These are phyloP conservation scores for Dryoscopus gambensis DNA, from an alignment of 2,113 vertebrate genomes.

Conservation along the genomic window DNA sequence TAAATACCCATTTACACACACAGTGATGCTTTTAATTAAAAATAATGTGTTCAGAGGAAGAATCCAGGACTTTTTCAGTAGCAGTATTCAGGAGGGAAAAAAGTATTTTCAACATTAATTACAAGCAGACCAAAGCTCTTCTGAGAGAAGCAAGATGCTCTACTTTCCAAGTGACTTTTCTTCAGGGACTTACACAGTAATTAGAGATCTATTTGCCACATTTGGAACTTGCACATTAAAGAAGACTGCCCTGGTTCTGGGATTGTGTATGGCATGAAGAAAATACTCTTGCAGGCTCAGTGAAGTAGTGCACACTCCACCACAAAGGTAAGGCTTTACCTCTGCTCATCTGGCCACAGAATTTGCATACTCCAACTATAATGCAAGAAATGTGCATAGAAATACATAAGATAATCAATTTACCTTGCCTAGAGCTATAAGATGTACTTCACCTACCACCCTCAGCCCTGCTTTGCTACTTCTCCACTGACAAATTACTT, in stretches of 20 bases:
- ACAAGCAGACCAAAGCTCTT: constrained; percentile 15
- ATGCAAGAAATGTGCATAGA: not conserved
- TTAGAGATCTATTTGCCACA: not conserved
- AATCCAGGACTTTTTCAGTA: not conserved
- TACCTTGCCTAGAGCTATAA: not conserved
- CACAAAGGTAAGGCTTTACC: not conserved
- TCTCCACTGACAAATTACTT: not conserved
- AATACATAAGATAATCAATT: not conserved
- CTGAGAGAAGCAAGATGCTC: not conserved
- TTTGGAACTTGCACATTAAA: not conserved
- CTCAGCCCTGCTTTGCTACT: not conserved
- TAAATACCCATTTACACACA: not conserved
- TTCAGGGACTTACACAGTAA: not conserved
- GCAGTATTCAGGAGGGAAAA: not conserved
- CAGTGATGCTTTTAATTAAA: constrained; percentile 9
- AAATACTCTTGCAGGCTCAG: not conserved
- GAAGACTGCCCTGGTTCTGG: not conserved
- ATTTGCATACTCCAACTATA: not conserved
- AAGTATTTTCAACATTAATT: constrained; percentile 46
- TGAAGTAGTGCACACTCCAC: not conserved
- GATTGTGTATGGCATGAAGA: not conserved
- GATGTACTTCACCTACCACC: not conserved
- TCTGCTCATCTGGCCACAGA: not conserved
- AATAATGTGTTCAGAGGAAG: not conserved
- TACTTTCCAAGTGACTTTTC: constrained; percentile 23